Conservation (phyloP, 1,140 invertebrate genomes). For the Lerema accius region DNA sequence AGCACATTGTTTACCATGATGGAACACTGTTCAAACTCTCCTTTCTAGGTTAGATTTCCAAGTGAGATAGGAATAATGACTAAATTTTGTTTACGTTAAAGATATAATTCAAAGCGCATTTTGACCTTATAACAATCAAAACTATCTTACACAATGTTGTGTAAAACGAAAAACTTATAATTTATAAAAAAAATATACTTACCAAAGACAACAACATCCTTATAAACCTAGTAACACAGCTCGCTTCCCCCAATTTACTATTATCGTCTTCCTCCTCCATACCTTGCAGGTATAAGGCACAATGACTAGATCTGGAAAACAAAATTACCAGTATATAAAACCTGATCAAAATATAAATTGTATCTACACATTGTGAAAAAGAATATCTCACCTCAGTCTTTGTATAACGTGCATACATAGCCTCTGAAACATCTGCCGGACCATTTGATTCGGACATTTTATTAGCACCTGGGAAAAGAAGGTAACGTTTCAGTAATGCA, state of each 20-base stretch:
- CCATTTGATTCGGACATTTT: conserved; percentile 98
- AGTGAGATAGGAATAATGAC: too few species aligned
- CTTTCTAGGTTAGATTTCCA: too few species aligned
- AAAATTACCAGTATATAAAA: too few species aligned
- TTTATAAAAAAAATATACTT: conserved; percentile 65
- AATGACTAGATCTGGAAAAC: conserved; percentile 85
- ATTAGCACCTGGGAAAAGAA: conserved; percentile 95
- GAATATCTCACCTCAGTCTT: conserved; percentile 87
- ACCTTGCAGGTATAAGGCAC: conserved; percentile 88
- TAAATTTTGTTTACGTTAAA: not conserved
- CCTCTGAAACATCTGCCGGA: conserved; percentile 96
- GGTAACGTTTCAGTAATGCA: too few species aligned
- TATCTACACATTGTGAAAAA: too few species aligned
- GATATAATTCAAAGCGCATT: too few species aligned
- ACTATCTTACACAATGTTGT: too few species aligned
- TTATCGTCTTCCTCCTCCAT: conserved; percentile 86
- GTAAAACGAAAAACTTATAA: too few species aligned
- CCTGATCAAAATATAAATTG: too few species aligned
- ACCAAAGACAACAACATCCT: conserved; percentile 93
- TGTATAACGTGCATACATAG: conserved; percentile 97
- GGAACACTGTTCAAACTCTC: too few species aligned
- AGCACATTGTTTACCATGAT: too few species aligned
- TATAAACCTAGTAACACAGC: conserved; percentile 96
- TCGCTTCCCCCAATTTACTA: conserved; percentile 90
- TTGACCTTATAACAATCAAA: too few species aligned